Percentiles rank a stretch among this genome's conserved stretches.
These are phyloP conservation scores for Pandemis heparana DNA, from an alignment of 2,888 invertebrate species.

Conservation along the genomic window DNA sequence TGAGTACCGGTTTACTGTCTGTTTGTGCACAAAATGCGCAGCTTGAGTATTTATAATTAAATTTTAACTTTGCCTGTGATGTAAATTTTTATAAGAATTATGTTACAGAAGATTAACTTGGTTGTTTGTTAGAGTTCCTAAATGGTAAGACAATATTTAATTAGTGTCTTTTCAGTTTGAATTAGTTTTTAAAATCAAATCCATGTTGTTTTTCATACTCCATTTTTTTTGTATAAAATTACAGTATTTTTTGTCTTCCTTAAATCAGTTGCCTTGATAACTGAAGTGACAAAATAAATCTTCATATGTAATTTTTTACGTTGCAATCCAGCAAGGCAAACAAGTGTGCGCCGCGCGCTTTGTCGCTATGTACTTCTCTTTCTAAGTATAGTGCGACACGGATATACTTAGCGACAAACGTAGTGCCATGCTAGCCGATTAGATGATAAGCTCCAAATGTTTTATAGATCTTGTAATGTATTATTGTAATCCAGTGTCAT, in stretches of 20 bases:
- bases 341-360: not conserved
- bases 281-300: conserved; percentile 4
- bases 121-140: conserved; percentile 35
- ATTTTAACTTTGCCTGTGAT: conserved; percentile 57
- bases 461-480: conserved; percentile 24
- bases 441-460: conserved; percentile 29
- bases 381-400: not conserved
- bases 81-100: conserved; percentile 46
- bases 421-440: conserved; percentile 2
- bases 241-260: not conserved
- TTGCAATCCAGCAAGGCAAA: not conserved
- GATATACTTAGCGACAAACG: not conserved
- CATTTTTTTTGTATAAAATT: not conserved
- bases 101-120: conserved; percentile 49
- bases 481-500: conserved; percentile 28
- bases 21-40: conserved; percentile 36
- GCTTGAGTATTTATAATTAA: conserved; percentile 32
- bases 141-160: conserved; percentile 18
- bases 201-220: not conserved
- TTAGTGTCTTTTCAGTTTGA: conserved; percentile 19
- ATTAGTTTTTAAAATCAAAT: not conserved
- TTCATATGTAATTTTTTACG: not conserved
- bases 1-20: conserved; percentile 12
- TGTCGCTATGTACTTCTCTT: not conserved
- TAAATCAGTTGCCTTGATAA: not conserved